phyloP scores from a whole-genome alignment of 2,797 vertebrate species.

The Tenualosa ilisha region DNA sequence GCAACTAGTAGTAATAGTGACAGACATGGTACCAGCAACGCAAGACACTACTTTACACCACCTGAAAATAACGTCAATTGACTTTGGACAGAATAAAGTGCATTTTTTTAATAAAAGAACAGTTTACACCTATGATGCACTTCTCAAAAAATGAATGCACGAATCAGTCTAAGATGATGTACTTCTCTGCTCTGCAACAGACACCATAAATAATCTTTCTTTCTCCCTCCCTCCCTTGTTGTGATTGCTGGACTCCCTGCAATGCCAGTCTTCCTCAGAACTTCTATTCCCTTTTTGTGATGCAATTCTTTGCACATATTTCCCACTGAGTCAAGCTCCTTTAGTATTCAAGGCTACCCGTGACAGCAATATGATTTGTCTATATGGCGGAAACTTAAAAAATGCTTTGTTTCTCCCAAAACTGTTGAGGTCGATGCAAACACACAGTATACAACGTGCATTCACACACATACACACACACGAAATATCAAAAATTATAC shows the following conservation, averaged over 20 bases:
- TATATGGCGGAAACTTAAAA: not conserved
- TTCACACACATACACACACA: slow-evolving; percentile 1
- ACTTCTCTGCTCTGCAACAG: not conserved
- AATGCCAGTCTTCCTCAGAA: not conserved
- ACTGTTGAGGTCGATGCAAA: not conserved
- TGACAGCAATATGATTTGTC: not conserved
- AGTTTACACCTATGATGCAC: not conserved
- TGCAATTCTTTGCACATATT: slow-evolving; percentile 15
- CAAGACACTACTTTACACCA: not conserved
- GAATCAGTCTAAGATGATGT: not conserved
- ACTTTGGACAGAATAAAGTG: not conserved
- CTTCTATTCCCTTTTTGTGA: not conserved
- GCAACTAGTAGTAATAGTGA: not conserved
- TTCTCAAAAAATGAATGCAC: too few species aligned
- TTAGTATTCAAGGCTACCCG: not conserved
- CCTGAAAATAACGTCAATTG: too few species aligned
- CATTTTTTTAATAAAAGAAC: not conserved
- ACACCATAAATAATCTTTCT: not conserved
- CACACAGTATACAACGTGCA: not conserved
- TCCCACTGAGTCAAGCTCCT: not conserved
- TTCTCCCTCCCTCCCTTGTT: not conserved
- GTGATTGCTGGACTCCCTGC: not conserved
- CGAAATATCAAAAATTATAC: not conserved
- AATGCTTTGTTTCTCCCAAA: not conserved
- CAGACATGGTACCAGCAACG: not conserved